Evolutionary conservation across 2,888 invertebrate species (phyloP), one percentile per base, ranked within the genome.

Genomic region (Acholoe squamosa): DNA sequence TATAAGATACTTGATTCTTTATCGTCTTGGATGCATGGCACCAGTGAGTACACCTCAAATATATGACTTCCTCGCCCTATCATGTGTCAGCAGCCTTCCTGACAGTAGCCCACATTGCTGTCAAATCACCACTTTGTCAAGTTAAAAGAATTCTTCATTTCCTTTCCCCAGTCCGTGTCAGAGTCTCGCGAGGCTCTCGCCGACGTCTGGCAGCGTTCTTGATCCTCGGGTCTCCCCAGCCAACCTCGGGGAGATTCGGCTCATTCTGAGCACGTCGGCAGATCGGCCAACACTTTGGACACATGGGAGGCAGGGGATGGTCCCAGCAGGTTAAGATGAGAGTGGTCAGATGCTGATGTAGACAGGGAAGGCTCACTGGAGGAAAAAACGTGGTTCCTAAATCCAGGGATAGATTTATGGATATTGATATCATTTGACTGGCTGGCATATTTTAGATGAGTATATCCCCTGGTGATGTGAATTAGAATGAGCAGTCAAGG

Each of bases 281-380:
- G 71, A 71, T 71, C 25, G 28, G 71, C 71, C 71, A 25, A 71
- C 31, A 71, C 25, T 71, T 67, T n/a, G 71, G n/a, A n/a, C 28
- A n/a, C 71, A 28, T 71, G 71, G 71, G 71, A 22, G 14, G 25
- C 31, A 28, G 0, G 71, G 28, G 25, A 28, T 43, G 43, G 10
- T 43, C 43, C 43, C 43, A 7, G 43, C n/a, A 43, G 43, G 43
- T 43, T 43, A 10, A 43, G 43, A 43, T 43, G 43, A 7, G 43
- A 10, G 43, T 43, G 43, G 43, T 43, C 43, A 43, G 43, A 43
- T 43, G 43, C 43, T 7, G 43, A 43, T 10, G 43, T 43, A 43
- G 28, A 0, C 71, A 71, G 28, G 0, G 71, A 5, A 14, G n/a
- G 19, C 61, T 19, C 14, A 61, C 61, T 19, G 5, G 61, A n/a